These are phyloP conservation scores for Brenthis ino DNA, from an alignment of 2,888 invertebrate genomes.

Conservation along the genomic window DNA sequence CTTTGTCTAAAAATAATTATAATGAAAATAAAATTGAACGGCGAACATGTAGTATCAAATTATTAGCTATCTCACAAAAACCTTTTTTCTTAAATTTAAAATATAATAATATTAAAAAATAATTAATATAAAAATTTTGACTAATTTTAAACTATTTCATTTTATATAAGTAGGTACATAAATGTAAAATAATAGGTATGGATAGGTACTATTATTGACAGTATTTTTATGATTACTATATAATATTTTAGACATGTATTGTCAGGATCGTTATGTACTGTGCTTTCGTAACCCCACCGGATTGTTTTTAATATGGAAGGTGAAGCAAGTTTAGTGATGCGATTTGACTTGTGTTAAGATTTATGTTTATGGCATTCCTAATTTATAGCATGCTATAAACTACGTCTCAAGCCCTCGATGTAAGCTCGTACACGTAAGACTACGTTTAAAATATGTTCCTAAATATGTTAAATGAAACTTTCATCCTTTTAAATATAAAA, in stretches of 20 bases:
- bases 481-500: not conserved
- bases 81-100: too few relatives aligned
- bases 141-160: too few relatives aligned
- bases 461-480: not conserved
- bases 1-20: too few relatives aligned
- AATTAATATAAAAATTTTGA: too few relatives aligned
- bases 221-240: too few relatives aligned
- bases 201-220: too few relatives aligned
- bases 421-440: slow-evolving; percentile 42
- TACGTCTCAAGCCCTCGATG: slow-evolving; percentile 67
- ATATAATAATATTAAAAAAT: too few relatives aligned
- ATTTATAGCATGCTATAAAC: slow-evolving; percentile 73
- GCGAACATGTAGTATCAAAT: too few relatives aligned
- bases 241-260: not conserved
- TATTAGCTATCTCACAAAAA: too few relatives aligned
- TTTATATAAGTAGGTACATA: too few relatives aligned
- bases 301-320: slow-evolving; percentile 62
- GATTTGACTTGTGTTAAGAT: slow-evolving; percentile 73
- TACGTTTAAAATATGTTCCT: slow-evolving; percentile 34
- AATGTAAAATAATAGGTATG: too few relatives aligned
- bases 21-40: too few relatives aligned
- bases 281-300: slow-evolving; percentile 47
- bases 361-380: slow-evolving; percentile 75
- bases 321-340: slow-evolving; percentile 71
- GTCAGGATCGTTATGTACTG: slow-evolving; percentile 5